Evolutionary conservation across 1,140 invertebrate species (phyloP).

Genomic region (Cyrtorhinus lividipennis): DNA sequence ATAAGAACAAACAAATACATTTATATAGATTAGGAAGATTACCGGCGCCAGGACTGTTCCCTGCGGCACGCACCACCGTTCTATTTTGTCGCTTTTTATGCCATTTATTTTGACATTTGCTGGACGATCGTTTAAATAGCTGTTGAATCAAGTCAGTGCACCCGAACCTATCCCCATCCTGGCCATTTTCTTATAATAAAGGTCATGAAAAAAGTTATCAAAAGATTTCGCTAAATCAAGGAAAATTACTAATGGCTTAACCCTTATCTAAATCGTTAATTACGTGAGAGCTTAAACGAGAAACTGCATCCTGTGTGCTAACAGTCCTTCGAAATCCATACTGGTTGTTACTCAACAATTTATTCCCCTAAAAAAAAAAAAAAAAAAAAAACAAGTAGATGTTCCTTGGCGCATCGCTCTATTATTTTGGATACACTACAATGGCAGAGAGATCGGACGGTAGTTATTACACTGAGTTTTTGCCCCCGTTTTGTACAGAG

Average conservation of each 20-base stretch:
- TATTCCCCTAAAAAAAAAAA: no score
- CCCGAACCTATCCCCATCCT: neutral
- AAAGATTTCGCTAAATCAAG: neutral
- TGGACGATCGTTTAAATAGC: neutral
- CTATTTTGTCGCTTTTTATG: neutral
- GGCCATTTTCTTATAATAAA: no score
- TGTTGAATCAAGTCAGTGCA: neutral
- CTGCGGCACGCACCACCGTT: neutral
- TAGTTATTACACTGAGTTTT: neutral
- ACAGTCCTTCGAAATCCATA: neutral
- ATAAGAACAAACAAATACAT: no score
- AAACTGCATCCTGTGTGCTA: neutral
- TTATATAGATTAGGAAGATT: neutral
- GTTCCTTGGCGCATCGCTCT: neutral
- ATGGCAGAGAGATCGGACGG: neutral
- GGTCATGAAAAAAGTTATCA: neutral
- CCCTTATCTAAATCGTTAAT: neutral
- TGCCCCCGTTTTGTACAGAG: neutral
- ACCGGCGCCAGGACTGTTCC: no score
- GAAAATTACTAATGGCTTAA: neutral
- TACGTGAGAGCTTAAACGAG: neutral
- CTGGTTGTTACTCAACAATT: no score
- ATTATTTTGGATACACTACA: neutral
- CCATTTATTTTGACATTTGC: neutral
- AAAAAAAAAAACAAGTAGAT: no score